Base-by-base conservation (phyloP, 2,113 vertebrate genomes). In the Gopherus evgoodei region DNA sequence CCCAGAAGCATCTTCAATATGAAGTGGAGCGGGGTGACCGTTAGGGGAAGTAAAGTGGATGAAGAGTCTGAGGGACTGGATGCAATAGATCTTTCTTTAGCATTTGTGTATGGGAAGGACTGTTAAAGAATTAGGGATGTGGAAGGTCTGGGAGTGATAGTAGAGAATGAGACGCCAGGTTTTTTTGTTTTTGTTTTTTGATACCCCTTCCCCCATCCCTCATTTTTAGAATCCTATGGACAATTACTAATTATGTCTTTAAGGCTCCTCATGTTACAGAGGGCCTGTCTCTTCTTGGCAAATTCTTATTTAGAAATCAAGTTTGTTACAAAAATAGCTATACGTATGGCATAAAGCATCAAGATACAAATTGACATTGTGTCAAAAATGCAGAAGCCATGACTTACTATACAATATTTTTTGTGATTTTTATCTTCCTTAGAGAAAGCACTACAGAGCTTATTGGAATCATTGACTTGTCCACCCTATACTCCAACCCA, bases 371-470 rank as follows among this genome's bases (percentile, higher is more conserved):
- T 79, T 31, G 8, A 24, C 31, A 50, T 65, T 47, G 6, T 65
- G 8, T 29, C 13, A 81, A 80, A 91, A 78, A 47, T 29, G 24
- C 35, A 82, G n/a, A 53, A 25, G 16, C 2, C 29, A 29, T 53
- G 29, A 10, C n/a, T 21, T 22, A 47, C 24, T 25, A 16, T 11
- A 35, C 80, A 49, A 24, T 35, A 47, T 38, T 24, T 80, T 76
- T 7, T 11, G 6, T 95, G 50, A 50, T 89, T 96, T 86, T 96
- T 79, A 14, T 91, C 96, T 98, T 69, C 94, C 88, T 6, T 93
- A 99, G 99, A 99, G 96, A 99, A 99, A 97, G 99, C 99, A 25
- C 98, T 99, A 89, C 98, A 99, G 98, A 99, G 99, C 95, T 98
- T 99, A 84, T 25, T 99, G 98, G 98, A 99, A 95, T 99, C 98